Evolutionary conservation across 2,888 invertebrate species (phyloP).

Genomic region (Limnephilus auricula): DNA sequence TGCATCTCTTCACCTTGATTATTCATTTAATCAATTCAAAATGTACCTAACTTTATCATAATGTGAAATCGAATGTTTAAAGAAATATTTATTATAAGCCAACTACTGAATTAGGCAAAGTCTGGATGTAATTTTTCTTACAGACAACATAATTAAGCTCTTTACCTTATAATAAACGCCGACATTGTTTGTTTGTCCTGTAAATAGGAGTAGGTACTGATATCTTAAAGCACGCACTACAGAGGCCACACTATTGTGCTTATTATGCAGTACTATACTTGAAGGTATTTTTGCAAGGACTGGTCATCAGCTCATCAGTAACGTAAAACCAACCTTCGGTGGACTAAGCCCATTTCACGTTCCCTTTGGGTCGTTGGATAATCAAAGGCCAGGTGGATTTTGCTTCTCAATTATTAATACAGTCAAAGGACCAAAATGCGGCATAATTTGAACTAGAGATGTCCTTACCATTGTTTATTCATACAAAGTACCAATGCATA

Average conservation of each 20-base stretch:
- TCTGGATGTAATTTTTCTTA: too few species aligned
- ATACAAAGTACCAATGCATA: background rate
- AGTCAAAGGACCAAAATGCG: background rate
- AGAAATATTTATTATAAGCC: too few species aligned
- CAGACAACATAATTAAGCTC: too few species aligned
- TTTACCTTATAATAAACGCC: too few species aligned
- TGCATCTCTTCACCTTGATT: background rate
- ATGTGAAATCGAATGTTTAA: too few species aligned
- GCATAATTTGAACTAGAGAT: background rate
- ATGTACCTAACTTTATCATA: too few species aligned
- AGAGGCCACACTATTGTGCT: background rate
- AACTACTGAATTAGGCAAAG: too few species aligned
- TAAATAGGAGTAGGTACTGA: background rate
- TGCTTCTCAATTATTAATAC: background rate
- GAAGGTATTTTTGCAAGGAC: too few species aligned
- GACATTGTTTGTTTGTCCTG: background rate
- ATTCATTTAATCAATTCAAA: too few species aligned
- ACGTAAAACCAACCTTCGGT: background rate
- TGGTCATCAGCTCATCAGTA: background rate
- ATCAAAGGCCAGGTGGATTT: background rate
- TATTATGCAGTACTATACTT: too few species aligned
- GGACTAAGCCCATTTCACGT: constrained; percentile 1
- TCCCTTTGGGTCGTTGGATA: background rate
- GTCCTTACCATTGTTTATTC: background rate
- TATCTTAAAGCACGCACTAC: background rate